Evolutionary conservation across 2,888 invertebrate species (phyloP), one percentile per base, ranked within the genome.

Genomic region (Neria commutata): DNA sequence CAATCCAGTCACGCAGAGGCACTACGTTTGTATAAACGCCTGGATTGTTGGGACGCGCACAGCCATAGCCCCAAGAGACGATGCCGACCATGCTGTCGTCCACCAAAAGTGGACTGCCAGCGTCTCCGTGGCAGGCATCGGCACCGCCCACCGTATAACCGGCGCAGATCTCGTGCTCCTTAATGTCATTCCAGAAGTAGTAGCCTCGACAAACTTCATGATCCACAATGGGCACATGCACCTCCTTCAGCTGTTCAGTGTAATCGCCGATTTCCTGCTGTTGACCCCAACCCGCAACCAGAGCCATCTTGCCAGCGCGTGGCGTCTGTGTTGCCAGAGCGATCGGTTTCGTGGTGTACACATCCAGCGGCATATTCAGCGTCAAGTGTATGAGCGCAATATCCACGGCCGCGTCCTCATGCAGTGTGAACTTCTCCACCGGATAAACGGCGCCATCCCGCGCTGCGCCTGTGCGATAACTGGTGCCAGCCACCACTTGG

Each of bases 101-200:
- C 1, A 70, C 60, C 17, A 78, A 68, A 52, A 81, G 52, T 0
- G 81, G 81, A 3, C 81, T 81, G 6, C 81, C 81, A 0, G 80
- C 75, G 47, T 81, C 80, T 8, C 77, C 80, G 60, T 80, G 83
- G 53, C 85, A 84, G n/a, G 82, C 82, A 63, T 85, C 84, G 37
- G 79, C 73, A 1, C 82, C 78, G 0, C 75, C 78, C 0, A 14
- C 25, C 3, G 68, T 50, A 54, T 66, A 54, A 0, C 87, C 87
- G 19, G 88, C 88, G 67, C 88, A 88, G 0, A 87, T 72, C 85
- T 88, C 86, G 1, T 77, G 80, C 0, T 82, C 70, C 0, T 85
- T 85, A 21, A 83, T 83, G 14, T 65, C 78, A 1, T 71, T 71
- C 33, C 21, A 42, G 0, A 83, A 69, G 65, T 87, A 88, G 0